A percentile compares a stretch with the other conserved stretches of the same genome.
These are phyloP conservation scores for Reticulitermes lucifugus DNA, from an alignment of 2,888 invertebrate genomes.

Conservation along the genomic window DNA sequence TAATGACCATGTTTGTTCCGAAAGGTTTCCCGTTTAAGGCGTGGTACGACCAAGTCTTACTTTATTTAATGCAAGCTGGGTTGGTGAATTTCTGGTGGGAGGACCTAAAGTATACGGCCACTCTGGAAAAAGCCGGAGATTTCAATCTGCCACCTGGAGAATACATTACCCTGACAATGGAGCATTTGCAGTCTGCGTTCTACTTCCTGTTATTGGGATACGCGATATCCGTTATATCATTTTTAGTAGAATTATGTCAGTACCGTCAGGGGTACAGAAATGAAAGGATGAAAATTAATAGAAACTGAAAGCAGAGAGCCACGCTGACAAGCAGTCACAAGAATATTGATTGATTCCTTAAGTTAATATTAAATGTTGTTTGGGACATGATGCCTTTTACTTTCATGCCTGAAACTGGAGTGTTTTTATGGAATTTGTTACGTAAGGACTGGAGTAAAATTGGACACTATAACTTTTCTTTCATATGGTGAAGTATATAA, in stretches of 20 bases:
- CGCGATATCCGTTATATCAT: background rate
- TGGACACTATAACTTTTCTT: no score
- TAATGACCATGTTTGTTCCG: background rate
- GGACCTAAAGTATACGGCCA: background rate
- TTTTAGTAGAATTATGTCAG: background rate
- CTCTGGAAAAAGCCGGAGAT: background rate
- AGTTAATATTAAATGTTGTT: no score
- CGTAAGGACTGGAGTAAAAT: no score
- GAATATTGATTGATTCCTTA: no score
- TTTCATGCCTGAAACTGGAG: no score
- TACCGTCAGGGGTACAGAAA: background rate
- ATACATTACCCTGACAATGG: constrained; percentile 5
- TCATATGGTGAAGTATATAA: no score
- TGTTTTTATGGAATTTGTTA: no score
- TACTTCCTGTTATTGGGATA: background rate
- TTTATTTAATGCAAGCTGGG: background rate
- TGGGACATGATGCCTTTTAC: no score
- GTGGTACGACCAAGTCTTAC: background rate
- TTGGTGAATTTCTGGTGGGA: constrained; percentile 11
- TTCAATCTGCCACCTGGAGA: background rate
- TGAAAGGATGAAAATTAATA: no score
- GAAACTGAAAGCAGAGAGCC: no score
- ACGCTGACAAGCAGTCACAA: no score
- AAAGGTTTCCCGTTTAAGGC: background rate
- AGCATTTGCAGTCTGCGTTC: constrained; percentile 33